Percentiles rank a stretch among this genome's conserved stretches.
Conservation (phyloP, 2,113 vertebrate species). For the Collichthys lucidus region DNA sequence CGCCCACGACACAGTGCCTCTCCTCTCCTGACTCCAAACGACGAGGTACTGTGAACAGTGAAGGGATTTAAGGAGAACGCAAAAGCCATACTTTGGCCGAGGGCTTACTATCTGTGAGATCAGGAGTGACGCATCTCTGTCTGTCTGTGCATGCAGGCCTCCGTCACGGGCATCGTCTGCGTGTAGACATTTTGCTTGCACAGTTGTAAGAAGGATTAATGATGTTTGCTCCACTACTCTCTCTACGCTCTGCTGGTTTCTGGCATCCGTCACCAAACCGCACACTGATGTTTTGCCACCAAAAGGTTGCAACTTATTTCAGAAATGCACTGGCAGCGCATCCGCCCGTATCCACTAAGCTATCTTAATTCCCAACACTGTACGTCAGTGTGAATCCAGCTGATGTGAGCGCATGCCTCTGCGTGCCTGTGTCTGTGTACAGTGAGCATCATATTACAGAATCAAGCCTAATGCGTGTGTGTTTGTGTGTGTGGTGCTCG, state of each 20-base stretch:
- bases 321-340: slow-evolving; percentile 33
- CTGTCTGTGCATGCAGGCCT: slow-evolving; percentile 46
- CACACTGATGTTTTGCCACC: slow-evolving; percentile 36
- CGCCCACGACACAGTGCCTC: background rate
- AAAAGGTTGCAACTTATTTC: slow-evolving; percentile 49
- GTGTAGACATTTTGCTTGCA: slow-evolving; percentile 32
- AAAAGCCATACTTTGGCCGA: slow-evolving; percentile 42
- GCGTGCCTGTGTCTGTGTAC: slow-evolving; percentile 52
- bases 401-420: slow-evolving; percentile 31
- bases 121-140: slow-evolving; percentile 41
- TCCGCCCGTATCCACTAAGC: slow-evolving; percentile 44
- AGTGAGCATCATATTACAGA: slow-evolving; percentile 58
- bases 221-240: slow-evolving; percentile 30
- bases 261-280: background rate
- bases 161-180: slow-evolving; percentile 22
- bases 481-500: slow-evolving; percentile 25
- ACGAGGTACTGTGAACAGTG: slow-evolving; percentile 29
- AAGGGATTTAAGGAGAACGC: slow-evolving; percentile 38
- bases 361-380: slow-evolving; percentile 48
- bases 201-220: slow-evolving; percentile 42
- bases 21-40: slow-evolving; percentile 12
- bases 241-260: slow-evolving; percentile 12
- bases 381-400: slow-evolving; percentile 45
- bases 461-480: slow-evolving; percentile 15
- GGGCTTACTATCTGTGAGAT: slow-evolving; percentile 48